Conservation (phyloP, 2,888 invertebrate genomes). For the Pachliopta kotzebuea region DNA sequence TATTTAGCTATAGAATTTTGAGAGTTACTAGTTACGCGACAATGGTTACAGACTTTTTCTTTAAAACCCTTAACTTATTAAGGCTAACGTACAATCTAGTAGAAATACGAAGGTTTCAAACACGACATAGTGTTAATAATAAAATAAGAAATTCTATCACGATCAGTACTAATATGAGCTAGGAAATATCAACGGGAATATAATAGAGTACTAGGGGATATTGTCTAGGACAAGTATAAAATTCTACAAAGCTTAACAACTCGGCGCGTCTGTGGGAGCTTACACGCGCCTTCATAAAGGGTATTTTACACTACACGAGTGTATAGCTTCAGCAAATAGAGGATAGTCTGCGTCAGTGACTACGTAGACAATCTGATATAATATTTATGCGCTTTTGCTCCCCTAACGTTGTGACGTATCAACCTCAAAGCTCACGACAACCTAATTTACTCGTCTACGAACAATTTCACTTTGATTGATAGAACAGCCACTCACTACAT, state of each 20-base stretch:
- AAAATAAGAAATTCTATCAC: no score
- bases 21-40: no score
- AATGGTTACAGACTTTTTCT: no score
- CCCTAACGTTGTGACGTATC: constrained; percentile 14
- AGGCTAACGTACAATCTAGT: no score
- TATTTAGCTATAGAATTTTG: no score
- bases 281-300: constrained; percentile 4
- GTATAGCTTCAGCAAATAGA: constrained; percentile 14
- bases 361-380: constrained; percentile 20
- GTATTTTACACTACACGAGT: constrained; percentile 5
- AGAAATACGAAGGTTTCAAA: no score
- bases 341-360: constrained; percentile 9
- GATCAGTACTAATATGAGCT: no score
- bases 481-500: no score
- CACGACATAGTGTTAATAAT: no score
- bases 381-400: constrained; percentile 14
- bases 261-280: not conserved
- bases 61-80: no score
- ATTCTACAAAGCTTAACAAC: not conserved
- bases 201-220: not conserved
- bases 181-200: no score
- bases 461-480: not conserved
- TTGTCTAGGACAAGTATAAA: not conserved
- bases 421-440: constrained; percentile 18
- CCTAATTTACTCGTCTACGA: constrained; percentile 10